Conservation (phyloP, 2,888 invertebrate genomes). For the Drepanosiphum platanoidis region DNA sequence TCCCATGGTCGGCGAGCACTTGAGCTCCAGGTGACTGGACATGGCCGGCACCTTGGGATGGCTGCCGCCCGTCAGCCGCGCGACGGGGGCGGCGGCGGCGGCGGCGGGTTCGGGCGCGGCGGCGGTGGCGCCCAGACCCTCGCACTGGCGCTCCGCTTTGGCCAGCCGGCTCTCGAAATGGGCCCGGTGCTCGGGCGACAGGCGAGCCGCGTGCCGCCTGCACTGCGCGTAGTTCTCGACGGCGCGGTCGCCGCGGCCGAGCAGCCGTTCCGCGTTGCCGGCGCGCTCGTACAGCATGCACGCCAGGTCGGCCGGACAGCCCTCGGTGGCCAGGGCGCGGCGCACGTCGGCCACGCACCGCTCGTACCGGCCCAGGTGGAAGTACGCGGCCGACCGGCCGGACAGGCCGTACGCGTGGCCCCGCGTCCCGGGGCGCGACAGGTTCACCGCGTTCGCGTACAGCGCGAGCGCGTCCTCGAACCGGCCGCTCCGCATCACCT, state of each 20-base stretch:
- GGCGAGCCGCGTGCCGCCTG: no score
- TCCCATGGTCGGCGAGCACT: not conserved
- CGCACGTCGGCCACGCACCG: not conserved
- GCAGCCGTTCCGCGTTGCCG: not conserved
- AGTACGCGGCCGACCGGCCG: conserved; percentile 16
- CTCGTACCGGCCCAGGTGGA: not conserved
- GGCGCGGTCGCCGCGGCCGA: conserved; percentile 5
- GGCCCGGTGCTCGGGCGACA: no score
- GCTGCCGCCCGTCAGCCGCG: no score
- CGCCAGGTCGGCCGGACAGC: not conserved
- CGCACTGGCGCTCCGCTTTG: no score
- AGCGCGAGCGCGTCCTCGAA: not conserved
- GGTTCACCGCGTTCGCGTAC: not conserved
- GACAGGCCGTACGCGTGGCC: not conserved
- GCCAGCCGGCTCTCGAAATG: no score
- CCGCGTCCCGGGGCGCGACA: not conserved
- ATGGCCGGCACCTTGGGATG: not conserved
- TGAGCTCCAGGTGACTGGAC: not conserved
- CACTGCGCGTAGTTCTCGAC: no score
- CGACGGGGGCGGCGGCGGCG: not conserved
- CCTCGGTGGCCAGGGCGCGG: not conserved
- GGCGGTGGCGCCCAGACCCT: no score
- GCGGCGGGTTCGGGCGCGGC: no score
- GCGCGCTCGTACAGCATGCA: conserved; percentile 20
- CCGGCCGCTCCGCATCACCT: not conserved